Evolutionary conservation across 2,797 vertebrate species (phyloP).

Genomic region (Eulemur rubriventer): DNA sequence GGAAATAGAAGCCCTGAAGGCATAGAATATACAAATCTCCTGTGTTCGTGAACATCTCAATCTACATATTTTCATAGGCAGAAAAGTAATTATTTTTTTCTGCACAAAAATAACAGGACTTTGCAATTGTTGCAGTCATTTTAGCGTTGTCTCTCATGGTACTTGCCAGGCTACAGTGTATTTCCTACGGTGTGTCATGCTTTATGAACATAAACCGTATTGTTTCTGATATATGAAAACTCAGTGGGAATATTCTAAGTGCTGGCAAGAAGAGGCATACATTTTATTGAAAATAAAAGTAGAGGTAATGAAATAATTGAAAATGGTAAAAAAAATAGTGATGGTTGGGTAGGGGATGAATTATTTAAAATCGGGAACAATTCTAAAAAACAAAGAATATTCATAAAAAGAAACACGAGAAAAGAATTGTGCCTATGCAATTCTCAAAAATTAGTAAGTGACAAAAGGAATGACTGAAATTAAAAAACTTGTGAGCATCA

Average conservation of each 20-base stretch:
- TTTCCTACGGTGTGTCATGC: not conserved
- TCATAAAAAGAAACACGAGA: not conserved
- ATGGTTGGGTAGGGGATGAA: not conserved
- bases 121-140: no score
- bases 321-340: not conserved
- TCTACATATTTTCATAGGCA: not conserved
- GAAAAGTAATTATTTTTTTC: not conserved
- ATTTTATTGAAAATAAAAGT: constrained; percentile 4
- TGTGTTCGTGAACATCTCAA: not conserved
- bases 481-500: not conserved
- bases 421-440: not conserved
- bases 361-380: not conserved
- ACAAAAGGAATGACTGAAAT: not conserved
- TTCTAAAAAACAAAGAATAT: not conserved
- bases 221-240: not conserved
- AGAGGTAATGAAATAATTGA: not conserved
- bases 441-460: not conserved
- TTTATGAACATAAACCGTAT: not conserved
- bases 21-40: not conserved
- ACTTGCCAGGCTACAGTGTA: no score
- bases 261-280: not conserved
- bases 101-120: not conserved
- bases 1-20: not conserved
- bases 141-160: not conserved
- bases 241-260: not conserved